A percentile compares a stretch with the other conserved stretches of the same genome.
Conservation (phyloP, 2,888 invertebrate species). For the Elysia crispata region DNA sequence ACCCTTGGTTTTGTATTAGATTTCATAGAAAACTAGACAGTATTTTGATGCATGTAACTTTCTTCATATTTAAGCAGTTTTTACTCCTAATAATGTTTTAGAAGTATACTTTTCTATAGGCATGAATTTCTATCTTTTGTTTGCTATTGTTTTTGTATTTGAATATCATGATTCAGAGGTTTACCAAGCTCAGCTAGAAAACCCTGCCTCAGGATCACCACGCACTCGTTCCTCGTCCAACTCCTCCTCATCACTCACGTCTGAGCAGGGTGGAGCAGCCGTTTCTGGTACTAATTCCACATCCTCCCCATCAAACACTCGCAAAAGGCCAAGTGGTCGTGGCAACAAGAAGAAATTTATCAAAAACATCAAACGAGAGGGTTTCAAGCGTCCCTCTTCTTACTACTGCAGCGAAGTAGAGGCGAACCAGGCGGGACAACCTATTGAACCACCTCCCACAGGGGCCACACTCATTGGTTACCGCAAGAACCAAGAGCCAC, state of each 20-base stretch:
- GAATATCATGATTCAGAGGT: constrained; percentile 14
- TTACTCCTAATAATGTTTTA: too few species aligned
- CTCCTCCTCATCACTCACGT: constrained; percentile 48
- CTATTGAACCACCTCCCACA: constrained; percentile 51
- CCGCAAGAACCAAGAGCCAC: constrained; percentile 66
- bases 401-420: constrained; percentile 69
- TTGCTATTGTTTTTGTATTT: background rate
- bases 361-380: constrained; percentile 74
- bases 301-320: constrained; percentile 48
- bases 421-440: constrained; percentile 48
- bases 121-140: background rate
- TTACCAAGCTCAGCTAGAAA: constrained; percentile 20
- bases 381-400: constrained; percentile 73
- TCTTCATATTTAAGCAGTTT: background rate
- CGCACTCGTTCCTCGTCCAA: constrained; percentile 40
- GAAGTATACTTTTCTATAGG: too few species aligned
- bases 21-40: too few species aligned
- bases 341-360: constrained; percentile 64
- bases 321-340: constrained; percentile 44
- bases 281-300: constrained; percentile 38
- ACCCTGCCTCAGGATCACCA: constrained; percentile 37
- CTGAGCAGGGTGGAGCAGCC: constrained; percentile 42
- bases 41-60: too few species aligned
- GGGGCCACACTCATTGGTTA: constrained; percentile 74
- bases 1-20: too few species aligned